These are phyloP conservation scores for Brenthis hecate DNA, from an alignment of 2,888 invertebrate species.

Conservation along the genomic window DNA sequence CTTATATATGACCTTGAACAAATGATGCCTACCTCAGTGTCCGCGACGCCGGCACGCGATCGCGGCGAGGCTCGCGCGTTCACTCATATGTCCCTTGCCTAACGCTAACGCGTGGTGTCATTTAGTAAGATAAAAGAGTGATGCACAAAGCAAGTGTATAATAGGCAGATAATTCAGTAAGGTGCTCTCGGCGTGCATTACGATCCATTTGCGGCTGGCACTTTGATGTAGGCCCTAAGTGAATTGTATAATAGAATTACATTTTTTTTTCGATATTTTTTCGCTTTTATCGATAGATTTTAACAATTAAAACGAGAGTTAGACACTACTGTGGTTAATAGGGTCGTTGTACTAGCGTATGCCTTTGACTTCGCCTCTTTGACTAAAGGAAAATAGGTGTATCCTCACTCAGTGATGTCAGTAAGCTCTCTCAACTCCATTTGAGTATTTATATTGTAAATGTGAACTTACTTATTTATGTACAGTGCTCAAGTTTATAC, in stretches of 20 bases:
- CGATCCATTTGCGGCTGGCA: slow-evolving; percentile 61
- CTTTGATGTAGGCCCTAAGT: slow-evolving; percentile 43
- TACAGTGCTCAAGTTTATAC: no score
- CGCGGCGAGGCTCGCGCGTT: slow-evolving; percentile 45
- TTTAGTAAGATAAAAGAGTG: slow-evolving; percentile 63
- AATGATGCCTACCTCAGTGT: not conserved
- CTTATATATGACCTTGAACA: not conserved
- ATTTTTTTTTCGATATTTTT: slow-evolving; percentile 36
- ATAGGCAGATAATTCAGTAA: slow-evolving; percentile 75
- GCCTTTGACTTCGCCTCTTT: not conserved
- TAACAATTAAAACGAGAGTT: not conserved
- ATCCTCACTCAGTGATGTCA: not conserved
- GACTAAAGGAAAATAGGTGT: not conserved
- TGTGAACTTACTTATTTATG: no score
- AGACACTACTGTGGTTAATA: not conserved
- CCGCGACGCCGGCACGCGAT: not conserved
- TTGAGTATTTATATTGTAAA: no score
- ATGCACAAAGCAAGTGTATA: slow-evolving; percentile 76
- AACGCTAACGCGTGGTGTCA: slow-evolving; percentile 48
- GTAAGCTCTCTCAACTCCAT: no score
- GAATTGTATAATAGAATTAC: slow-evolving; percentile 39
- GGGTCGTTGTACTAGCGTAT: slow-evolving; percentile 10
- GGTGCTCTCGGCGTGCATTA: slow-evolving; percentile 66
- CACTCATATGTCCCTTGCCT: slow-evolving; percentile 53
- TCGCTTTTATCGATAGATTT: slow-evolving; percentile 17